A percentile compares a stretch with the other conserved stretches of the same genome.
Conservation (phyloP, 2,888 invertebrate species). For the Heteromyza rotundicornis region DNA sequence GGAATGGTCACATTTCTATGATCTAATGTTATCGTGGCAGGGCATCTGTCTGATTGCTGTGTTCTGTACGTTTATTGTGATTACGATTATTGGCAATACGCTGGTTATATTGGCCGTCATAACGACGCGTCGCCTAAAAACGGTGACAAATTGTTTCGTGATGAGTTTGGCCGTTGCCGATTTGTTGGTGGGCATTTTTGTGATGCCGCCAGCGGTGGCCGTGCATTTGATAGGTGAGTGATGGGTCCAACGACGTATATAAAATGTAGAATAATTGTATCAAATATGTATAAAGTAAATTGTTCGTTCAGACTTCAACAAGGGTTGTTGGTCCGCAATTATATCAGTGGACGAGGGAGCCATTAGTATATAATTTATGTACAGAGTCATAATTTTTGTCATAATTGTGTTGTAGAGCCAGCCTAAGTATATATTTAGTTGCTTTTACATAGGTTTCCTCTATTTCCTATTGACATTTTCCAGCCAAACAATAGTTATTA, state of each 20-base stretch:
- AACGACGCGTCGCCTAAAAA: constrained; percentile 83
- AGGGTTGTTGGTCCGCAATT: no score
- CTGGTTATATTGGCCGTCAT: constrained; percentile 89
- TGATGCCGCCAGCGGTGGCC: constrained; percentile 95
- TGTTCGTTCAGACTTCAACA: background rate
- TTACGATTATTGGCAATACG: constrained; percentile 84
- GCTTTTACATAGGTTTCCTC: no score
- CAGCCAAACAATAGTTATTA: no score
- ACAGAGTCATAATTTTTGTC: no score
- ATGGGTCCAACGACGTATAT: no score
- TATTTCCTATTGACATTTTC: no score
- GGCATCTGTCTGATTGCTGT: constrained; percentile 71
- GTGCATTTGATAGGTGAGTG: constrained; percentile 76
- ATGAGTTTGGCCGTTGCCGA: constrained; percentile 94
- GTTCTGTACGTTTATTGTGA: constrained; percentile 72
- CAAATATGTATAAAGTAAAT: background rate
- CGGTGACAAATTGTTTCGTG: constrained; percentile 95
- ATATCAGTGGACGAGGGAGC: no score
- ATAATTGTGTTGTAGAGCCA: no score
- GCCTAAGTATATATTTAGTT: no score
- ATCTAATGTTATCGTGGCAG: constrained; percentile 57
- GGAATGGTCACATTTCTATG: constrained; percentile 56
- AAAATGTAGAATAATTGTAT: background rate
- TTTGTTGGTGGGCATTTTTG: constrained; percentile 89
- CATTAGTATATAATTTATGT: no score